These are phyloP conservation scores for Thamnophis elegans DNA, from an alignment of 2,797 vertebrate genomes.

Conservation along the genomic window DNA sequence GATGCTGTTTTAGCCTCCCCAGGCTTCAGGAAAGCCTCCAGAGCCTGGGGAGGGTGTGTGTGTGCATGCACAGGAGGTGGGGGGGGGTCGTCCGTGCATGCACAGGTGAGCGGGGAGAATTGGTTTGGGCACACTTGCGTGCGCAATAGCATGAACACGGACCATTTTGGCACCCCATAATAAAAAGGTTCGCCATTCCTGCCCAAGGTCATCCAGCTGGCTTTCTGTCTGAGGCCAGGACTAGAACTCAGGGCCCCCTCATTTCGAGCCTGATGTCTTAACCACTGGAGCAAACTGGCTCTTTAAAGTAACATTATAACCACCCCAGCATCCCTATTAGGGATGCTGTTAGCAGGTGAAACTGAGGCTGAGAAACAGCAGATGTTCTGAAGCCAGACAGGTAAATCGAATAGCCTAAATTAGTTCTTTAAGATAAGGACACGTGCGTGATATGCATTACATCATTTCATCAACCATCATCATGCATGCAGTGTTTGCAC, in stretches of 20 bases:
- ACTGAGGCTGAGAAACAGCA: neutral
- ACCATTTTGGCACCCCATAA: too few species aligned
- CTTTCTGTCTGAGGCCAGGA: neutral
- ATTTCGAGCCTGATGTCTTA: neutral
- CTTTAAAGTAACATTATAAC: neutral
- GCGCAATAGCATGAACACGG: too few species aligned
- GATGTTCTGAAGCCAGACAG: neutral
- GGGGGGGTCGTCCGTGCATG: too few species aligned
- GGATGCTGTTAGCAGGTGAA: neutral
- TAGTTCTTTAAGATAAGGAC: neutral
- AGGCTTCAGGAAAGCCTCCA: too few species aligned
- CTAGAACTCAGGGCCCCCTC: neutral
- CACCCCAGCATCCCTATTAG: neutral
- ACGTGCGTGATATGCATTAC: neutral
- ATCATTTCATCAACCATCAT: neutral
- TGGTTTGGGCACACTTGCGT: too few species aligned
- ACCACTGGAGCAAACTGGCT: neutral
- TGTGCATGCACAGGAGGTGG: too few species aligned
- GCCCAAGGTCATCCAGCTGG: neutral
- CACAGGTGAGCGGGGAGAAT: too few species aligned
- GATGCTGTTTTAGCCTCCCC: too few species aligned
- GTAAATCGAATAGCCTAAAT: neutral
- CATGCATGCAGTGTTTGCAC: neutral
- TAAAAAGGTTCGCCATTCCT: too few species aligned
- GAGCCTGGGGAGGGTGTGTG: too few species aligned